Evolutionary conservation across 2,888 invertebrate species (phyloP).

Genomic region (Oscheius sp.): DNA sequence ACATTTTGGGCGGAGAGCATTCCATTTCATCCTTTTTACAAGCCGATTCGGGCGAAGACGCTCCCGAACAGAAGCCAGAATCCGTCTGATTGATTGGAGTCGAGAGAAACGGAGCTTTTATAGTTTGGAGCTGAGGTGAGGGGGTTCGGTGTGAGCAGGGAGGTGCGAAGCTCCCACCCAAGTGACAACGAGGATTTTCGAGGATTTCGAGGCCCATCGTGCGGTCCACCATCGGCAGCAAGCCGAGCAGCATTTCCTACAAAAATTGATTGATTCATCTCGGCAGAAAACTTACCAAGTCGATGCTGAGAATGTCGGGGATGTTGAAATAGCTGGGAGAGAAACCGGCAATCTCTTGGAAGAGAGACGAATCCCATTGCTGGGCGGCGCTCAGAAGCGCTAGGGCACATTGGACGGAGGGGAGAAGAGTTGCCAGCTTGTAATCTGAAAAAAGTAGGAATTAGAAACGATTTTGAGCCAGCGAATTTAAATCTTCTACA

Average conservation of each 20-base stretch:
- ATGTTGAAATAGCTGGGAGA: not conserved
- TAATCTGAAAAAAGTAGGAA: constrained; percentile 38
- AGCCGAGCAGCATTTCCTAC: not conserved
- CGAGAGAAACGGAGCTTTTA: constrained; percentile 17
- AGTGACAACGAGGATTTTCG: too few species aligned
- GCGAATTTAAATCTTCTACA: too few species aligned
- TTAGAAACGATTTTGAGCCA: not conserved
- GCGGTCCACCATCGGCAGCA: not conserved
- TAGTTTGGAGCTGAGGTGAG: constrained; percentile 24
- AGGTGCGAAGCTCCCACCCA: too few species aligned
- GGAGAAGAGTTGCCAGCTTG: constrained; percentile 47
- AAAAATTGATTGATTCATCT: not conserved
- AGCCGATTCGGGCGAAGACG: constrained; percentile 31
- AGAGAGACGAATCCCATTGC: not conserved
- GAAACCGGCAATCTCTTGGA: not conserved
- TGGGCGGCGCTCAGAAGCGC: constrained; percentile 43
- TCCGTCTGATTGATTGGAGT: constrained; percentile 48
- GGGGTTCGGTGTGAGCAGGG: constrained; percentile 22
- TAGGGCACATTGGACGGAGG: constrained; percentile 50
- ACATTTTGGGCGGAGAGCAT: constrained; percentile 5
- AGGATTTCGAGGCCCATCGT: not conserved
- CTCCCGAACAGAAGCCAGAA: constrained; percentile 49
- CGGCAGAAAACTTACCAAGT: not conserved
- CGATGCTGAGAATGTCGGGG: not conserved
- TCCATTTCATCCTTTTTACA: constrained; percentile 10